Evolutionary conservation across 1,140 invertebrate genomes (phyloP), one percentile per base, ranked within the genome.

Genomic region (Listronotus bonariensis): DNA sequence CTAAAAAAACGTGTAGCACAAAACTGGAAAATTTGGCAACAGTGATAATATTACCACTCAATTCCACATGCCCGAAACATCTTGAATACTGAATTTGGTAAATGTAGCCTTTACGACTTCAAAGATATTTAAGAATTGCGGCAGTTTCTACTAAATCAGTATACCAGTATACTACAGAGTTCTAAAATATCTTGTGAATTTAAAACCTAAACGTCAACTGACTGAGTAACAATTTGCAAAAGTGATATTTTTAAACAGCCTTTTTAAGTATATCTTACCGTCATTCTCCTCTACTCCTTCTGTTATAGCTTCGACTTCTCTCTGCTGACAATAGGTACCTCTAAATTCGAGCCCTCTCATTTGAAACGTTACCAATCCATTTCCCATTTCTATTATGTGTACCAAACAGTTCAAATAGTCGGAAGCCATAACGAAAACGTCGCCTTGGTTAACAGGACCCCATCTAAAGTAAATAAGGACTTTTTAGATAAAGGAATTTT

Each of bases 261-360:
- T 2, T 52, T 52, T 52, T 36, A 36, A 10, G 7, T 36, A 52
- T 26, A 15, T 26, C 68, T 78, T 74, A 91, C 92, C 92, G 72
- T 92, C 90, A 80, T 97, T 95, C 71, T 97, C 95, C 76, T 97
- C 93, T 1, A 96, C 92, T 1, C 93, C 95, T 82, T 99, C 96
- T 1, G 94, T 96, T 38, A 99, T 99, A 8, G 97, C 97, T 82
- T 97, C 96, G 7, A 97, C 93, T 80, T 96, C 94, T 62, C 94
- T 80, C 79, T 99, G 97, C 78, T 99, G 97, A 80, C 97, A 99
- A 78, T 99, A 99, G 1, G 97, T 99, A 65, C 96, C 97, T 57
- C 96, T 82, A 80, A 99, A 99, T 81, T 99, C 97, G 4, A 99
- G 80, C 5, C 97, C 97, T 64, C 97, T 83, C 76, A 99, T 86